Conservation (phyloP, 2,888 invertebrate species). For the Caenorhabditis angaria region DNA sequence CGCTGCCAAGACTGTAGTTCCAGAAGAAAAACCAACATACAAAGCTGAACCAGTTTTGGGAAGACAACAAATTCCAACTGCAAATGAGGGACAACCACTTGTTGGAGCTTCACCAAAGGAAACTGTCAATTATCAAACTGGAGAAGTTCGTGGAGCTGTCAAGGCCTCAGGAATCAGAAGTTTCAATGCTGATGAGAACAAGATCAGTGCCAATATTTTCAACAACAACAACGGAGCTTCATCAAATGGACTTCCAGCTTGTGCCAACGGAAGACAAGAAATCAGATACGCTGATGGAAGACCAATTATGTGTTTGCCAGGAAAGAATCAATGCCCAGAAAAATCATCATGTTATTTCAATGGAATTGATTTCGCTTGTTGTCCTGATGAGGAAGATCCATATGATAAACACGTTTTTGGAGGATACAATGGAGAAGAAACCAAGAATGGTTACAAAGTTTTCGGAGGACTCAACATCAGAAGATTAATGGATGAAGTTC, state of each 20-base stretch:
- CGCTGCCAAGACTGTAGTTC: conserved; percentile 44
- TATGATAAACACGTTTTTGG: conserved; percentile 69
- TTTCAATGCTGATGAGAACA: conserved; percentile 28
- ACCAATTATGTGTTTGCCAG: conserved; percentile 71
- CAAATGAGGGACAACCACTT: conserved; percentile 55
- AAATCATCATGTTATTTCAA: conserved; percentile 71
- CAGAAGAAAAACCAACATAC: conserved; percentile 34
- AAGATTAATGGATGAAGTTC: conserved; percentile 52
- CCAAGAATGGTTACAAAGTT: conserved; percentile 68
- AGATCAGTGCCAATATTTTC: conserved; percentile 27
- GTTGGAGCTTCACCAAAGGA: conserved; percentile 62
- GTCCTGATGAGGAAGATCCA: conserved; percentile 70
- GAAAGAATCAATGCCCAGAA: conserved; percentile 69
- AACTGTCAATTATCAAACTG: conserved; percentile 62
- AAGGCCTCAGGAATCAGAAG: conserved; percentile 33
- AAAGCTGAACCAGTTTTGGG: conserved; percentile 47
- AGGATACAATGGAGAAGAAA: conserved; percentile 69
- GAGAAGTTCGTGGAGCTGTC: conserved; percentile 36
- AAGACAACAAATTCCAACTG: conserved; percentile 33
- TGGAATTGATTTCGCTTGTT: conserved; percentile 71
- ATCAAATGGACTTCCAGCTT: conserved; percentile 55
- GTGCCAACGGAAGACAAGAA: conserved; percentile 66
- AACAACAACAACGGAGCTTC: conserved; percentile 24
- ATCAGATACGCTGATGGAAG: conserved; percentile 53
- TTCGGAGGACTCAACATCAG: conserved; percentile 62